Conservation (phyloP, 2,797 vertebrate genomes). For the Acropternis orthonyx region DNA sequence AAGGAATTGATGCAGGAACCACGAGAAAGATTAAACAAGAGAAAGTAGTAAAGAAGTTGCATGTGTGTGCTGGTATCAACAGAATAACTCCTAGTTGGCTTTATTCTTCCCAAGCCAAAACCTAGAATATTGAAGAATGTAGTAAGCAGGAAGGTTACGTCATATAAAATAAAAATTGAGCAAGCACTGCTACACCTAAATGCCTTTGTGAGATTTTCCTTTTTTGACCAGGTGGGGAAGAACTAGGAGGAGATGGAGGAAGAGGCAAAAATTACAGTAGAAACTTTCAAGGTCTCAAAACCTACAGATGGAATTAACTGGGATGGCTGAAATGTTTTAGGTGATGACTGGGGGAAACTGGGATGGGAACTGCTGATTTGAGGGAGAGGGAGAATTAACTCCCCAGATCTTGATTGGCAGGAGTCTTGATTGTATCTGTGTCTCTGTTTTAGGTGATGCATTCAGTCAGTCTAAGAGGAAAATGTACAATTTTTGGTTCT, state of each 20-base stretch:
- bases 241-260: neutral
- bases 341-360: neutral
- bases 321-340: neutral
- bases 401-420: neutral
- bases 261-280: neutral
- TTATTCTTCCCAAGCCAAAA: neutral
- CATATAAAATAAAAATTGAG: neutral
- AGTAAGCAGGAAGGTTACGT: neutral
- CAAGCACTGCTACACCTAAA: neutral
- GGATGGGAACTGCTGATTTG: neutral
- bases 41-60: neutral
- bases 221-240: neutral
- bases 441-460: neutral
- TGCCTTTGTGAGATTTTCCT: neutral
- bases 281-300: neutral
- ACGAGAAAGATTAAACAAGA: neutral
- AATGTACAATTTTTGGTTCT: neutral
- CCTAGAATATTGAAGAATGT: neutral
- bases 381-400: neutral
- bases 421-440: accelerated
- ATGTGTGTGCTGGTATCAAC: neutral
- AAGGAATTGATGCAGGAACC: neutral
- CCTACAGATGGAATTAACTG: neutral
- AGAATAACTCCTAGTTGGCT: neutral
- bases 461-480: neutral